These are phyloP conservation scores for Spilarctia lutea DNA, from an alignment of 2,888 invertebrate species.

Conservation along the genomic window DNA sequence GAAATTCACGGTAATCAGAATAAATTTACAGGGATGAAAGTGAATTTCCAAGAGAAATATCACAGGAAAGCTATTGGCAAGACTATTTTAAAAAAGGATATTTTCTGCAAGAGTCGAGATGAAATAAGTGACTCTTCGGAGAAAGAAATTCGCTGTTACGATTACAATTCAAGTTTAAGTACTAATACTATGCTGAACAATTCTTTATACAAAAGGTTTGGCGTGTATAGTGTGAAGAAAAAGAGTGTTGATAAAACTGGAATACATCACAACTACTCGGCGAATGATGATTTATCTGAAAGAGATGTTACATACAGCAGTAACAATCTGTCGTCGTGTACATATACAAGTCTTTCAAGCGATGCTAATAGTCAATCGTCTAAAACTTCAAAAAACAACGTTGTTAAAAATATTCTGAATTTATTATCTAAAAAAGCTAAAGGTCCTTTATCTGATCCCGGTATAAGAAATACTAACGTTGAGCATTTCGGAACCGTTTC, in stretches of 20 bases:
- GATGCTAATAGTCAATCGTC: conserved; percentile 58
- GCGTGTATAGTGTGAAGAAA: conserved; percentile 23
- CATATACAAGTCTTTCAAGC: conserved; percentile 57
- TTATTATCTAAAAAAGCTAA: conserved; percentile 63
- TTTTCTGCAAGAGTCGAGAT: conserved; percentile 16
- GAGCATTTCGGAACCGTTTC: conserved; percentile 72
- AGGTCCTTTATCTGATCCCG: conserved; percentile 70
- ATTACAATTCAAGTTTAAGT: conserved; percentile 30
- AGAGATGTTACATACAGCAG: conserved; percentile 65
- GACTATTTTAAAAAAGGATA: not conserved
- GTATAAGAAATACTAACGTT: conserved; percentile 52
- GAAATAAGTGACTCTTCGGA: conserved; percentile 57
- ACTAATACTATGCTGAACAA: conserved; percentile 2
- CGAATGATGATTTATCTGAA: conserved; percentile 75
- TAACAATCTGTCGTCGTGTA: conserved; percentile 68
- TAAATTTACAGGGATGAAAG: conserved; percentile 26
- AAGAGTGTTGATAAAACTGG: conserved; percentile 59
- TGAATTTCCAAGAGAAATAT: conserved; percentile 41
- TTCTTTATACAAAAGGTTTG: conserved; percentile 8
- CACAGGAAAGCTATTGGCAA: conserved; percentile 15
- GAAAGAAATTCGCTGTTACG: conserved; percentile 67
- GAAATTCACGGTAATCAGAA: conserved; percentile 2
- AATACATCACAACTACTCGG: conserved; percentile 74
- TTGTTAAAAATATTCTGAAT: conserved; percentile 66
- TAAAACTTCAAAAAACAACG: conserved; percentile 74